Conservation (phyloP, 2,888 invertebrate species). For the Ochropleura plecta region DNA sequence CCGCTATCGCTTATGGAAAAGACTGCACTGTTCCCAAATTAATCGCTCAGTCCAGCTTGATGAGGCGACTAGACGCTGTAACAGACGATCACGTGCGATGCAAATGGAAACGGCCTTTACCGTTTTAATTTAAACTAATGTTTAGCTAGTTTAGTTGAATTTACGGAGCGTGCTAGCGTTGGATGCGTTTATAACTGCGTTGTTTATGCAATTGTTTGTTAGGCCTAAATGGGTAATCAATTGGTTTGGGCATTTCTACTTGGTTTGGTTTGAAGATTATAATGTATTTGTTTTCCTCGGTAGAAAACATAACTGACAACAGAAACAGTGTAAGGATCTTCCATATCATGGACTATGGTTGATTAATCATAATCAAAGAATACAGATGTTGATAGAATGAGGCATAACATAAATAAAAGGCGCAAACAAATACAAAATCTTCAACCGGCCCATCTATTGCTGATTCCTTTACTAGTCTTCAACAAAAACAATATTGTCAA, state of each 20-base stretch:
- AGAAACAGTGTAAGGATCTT: background rate
- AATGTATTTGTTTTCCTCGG: background rate
- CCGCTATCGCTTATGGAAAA: slow-evolving; percentile 66
- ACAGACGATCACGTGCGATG: slow-evolving; percentile 89
- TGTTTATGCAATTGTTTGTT: slow-evolving; percentile 53
- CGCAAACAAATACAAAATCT: background rate
- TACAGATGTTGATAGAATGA: background rate
- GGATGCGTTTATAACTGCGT: slow-evolving; percentile 58
- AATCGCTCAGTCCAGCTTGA: slow-evolving; percentile 81
- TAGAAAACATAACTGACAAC: background rate
- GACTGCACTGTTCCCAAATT: slow-evolving; percentile 76
- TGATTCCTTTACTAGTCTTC: background rate
- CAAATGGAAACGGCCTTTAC: slow-evolving; percentile 88
- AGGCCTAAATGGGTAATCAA: slow-evolving; percentile 24
- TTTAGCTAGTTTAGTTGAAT: slow-evolving; percentile 75
- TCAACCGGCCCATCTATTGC: background rate
- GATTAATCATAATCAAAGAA: background rate
- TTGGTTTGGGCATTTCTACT: background rate
- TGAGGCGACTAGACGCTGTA: slow-evolving; percentile 86
- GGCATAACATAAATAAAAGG: background rate
- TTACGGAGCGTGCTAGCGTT: slow-evolving; percentile 55
- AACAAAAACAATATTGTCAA: background rate
- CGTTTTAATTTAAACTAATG: slow-evolving; percentile 78
- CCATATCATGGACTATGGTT: background rate
- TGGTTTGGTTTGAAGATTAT: background rate